Conservation (phyloP, 2,888 invertebrate genomes). For the Drosophila mimica region DNA sequence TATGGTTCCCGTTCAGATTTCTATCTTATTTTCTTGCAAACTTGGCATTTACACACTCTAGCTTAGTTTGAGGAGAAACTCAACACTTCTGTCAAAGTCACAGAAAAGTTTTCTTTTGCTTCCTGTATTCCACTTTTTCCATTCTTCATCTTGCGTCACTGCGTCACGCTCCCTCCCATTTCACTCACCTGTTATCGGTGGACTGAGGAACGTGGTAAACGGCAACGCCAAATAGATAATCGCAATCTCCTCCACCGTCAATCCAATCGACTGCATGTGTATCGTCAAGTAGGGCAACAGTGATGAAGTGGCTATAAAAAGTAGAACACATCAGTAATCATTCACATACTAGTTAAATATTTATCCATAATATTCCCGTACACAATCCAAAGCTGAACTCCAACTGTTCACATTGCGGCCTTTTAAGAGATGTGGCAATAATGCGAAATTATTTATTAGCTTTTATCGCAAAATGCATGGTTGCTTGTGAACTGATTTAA, state of each 20-base stretch:
- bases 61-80: background rate
- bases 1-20: background rate
- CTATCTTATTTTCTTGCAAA: background rate
- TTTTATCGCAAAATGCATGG: background rate
- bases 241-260: conserved; percentile 94
- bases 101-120: background rate
- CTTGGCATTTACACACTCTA: background rate
- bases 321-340: conserved; percentile 1
- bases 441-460: background rate
- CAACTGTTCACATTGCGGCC: background rate
- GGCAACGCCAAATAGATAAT: conserved; percentile 94
- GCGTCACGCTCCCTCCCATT: too few species aligned
- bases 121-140: background rate
- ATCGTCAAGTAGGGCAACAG: conserved; percentile 94
- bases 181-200: conserved; percentile 90
- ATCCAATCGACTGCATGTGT: conserved; percentile 95
- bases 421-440: conserved; percentile 2
- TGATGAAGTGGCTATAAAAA: conserved; percentile 90
- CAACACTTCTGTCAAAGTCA: background rate
- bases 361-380: background rate
- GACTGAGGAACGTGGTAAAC: conserved; percentile 93
- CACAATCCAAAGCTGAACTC: background rate
- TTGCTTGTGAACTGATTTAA: background rate
- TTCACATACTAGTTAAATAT: background rate
- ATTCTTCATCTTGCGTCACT: background rate